Conservation (phyloP, 2,113 vertebrate species). For the Cygnus buccinator region DNA sequence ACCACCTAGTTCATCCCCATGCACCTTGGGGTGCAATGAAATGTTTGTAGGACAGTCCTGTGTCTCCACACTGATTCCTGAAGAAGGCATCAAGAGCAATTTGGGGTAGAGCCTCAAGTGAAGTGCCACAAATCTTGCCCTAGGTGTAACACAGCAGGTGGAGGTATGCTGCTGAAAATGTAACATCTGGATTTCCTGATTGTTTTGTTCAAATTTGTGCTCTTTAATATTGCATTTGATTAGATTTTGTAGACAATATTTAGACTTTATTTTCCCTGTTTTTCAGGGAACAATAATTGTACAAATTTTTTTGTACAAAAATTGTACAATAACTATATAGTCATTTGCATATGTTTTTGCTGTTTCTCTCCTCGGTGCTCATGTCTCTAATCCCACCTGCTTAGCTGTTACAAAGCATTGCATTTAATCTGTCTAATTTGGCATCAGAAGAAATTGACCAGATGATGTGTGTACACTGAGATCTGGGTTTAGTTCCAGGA, state of each 20-base stretch:
- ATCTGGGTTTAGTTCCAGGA: constrained; percentile 28
- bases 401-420: background rate
- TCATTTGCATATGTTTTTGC: background rate
- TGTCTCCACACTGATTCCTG: background rate
- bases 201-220: background rate
- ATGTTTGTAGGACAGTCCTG: background rate
- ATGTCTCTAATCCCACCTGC: background rate
- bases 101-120: background rate
- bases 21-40: background rate
- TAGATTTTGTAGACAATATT: background rate
- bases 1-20: background rate
- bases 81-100: background rate
- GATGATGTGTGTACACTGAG: background rate
- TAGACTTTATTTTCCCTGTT: background rate
- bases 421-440: constrained; percentile 46
- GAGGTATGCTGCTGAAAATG: background rate
- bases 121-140: background rate
- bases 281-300: background rate
- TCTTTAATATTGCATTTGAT: background rate
- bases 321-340: background rate
- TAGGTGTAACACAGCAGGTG: background rate
- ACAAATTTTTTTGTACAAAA: too few relatives aligned
- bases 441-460: background rate
- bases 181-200: background rate
- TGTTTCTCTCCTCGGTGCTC: background rate